phyloP scores from a whole-genome alignment of 2,113 vertebrate genomes.

The Bufo gargarizans region DNA sequence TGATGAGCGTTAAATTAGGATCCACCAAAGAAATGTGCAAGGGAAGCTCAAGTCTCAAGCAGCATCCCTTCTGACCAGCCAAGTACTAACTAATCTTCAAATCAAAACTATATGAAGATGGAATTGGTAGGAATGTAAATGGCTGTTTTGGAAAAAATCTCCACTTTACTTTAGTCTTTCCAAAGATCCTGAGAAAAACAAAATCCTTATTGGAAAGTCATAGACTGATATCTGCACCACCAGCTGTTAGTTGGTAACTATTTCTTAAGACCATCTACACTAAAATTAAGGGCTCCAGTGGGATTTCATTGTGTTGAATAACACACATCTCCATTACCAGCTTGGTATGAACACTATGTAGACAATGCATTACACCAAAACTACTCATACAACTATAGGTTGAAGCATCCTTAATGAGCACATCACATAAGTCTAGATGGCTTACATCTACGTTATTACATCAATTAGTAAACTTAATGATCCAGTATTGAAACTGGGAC shows the following conservation, averaged over 20 bases:
- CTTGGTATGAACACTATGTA: not conserved
- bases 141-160: not conserved
- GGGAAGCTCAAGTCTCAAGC: not conserved
- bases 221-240: not conserved
- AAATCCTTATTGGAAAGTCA: not conserved
- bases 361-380: not conserved
- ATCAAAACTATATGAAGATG: not conserved
- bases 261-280: conserved; percentile 13
- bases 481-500: not conserved
- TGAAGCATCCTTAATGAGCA: not conserved
- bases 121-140: not conserved
- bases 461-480: not conserved
- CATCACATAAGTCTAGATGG: not conserved
- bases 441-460: not conserved
- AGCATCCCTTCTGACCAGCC: not conserved
- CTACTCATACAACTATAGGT: not conserved
- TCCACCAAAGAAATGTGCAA: not conserved
- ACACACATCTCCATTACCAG: not conserved
- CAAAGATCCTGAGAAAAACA: not conserved
- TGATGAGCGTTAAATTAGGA: not conserved
- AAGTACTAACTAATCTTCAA: not conserved
- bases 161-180: not conserved
- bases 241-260: conserved; percentile 15
- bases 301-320: conserved; percentile 9
- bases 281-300: not conserved